Evolutionary conservation across 2,888 invertebrate genomes (phyloP).

Genomic region (Pseudococcus viburni): DNA sequence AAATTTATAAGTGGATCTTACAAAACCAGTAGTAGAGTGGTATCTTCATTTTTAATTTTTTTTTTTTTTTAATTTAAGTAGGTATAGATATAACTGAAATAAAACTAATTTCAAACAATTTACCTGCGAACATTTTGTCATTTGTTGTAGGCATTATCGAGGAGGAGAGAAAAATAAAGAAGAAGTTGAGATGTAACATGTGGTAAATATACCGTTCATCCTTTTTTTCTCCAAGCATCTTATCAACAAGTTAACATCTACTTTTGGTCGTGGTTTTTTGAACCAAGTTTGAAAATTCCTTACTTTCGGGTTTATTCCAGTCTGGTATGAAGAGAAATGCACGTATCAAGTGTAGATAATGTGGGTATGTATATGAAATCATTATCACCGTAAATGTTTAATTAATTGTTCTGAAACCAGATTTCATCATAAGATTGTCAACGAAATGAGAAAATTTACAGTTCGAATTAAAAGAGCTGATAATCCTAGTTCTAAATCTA

Average conservation of each 20-base stretch:
- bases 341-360: too few relatives aligned
- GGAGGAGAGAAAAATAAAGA: neutral
- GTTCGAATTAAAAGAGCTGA: neutral
- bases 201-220: neutral
- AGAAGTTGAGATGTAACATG: neutral
- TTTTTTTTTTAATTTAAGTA: too few relatives aligned
- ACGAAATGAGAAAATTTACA: neutral
- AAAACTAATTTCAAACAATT: conserved; percentile 2
- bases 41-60: neutral
- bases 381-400: neutral
- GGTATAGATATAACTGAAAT: neutral
- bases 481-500: neutral
- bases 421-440: neutral
- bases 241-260: neutral
- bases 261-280: neutral
- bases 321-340: too few relatives aligned
- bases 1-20: neutral
- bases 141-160: neutral
- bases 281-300: neutral
- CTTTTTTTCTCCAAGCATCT: neutral
- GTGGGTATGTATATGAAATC: too few relatives aligned
- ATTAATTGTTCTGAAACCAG: neutral
- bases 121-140: neutral
- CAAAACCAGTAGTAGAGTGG: neutral
- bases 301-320: too few relatives aligned